These are phyloP conservation scores for Phoenicopterus ruber DNA, from an alignment of 2,113 vertebrate species.

Conservation along the genomic window DNA sequence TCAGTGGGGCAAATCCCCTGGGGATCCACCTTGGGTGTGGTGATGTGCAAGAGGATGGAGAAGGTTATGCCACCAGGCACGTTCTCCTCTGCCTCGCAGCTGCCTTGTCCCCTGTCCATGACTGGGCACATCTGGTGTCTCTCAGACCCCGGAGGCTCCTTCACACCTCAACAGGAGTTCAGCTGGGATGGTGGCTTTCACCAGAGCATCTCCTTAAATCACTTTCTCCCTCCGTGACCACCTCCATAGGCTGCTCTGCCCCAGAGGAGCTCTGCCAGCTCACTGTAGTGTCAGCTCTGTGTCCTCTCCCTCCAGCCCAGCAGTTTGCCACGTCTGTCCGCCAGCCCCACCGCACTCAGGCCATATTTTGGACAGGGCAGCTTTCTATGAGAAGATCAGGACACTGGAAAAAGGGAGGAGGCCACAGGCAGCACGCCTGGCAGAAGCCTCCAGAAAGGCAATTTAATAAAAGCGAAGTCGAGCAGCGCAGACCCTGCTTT, in stretches of 20 bases:
- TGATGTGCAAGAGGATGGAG: neutral
- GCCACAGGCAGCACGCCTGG: neutral
- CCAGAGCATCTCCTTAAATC: neutral
- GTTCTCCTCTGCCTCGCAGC: neutral
- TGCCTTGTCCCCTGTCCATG: neutral
- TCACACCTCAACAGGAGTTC: neutral
- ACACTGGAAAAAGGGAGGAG: neutral
- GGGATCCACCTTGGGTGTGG: neutral
- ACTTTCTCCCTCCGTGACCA: neutral
- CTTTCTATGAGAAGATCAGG: neutral
- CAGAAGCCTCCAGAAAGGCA: neutral
- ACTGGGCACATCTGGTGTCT: neutral
- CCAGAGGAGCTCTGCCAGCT: neutral
- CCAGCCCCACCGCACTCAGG: rapidly evolving
- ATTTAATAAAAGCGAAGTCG: neutral
- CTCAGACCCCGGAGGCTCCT: neutral
- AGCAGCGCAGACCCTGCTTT: neutral
- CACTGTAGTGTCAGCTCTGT: neutral
- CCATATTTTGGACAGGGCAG: neutral
- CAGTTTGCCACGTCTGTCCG: neutral
- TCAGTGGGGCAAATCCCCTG: neutral
- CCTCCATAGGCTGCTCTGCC: neutral
- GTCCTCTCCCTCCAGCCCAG: neutral
- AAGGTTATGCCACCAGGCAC: neutral
- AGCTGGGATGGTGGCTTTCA: neutral